phyloP scores from a whole-genome alignment of 2,797 vertebrate species.

The Synanceia verrucosa region DNA sequence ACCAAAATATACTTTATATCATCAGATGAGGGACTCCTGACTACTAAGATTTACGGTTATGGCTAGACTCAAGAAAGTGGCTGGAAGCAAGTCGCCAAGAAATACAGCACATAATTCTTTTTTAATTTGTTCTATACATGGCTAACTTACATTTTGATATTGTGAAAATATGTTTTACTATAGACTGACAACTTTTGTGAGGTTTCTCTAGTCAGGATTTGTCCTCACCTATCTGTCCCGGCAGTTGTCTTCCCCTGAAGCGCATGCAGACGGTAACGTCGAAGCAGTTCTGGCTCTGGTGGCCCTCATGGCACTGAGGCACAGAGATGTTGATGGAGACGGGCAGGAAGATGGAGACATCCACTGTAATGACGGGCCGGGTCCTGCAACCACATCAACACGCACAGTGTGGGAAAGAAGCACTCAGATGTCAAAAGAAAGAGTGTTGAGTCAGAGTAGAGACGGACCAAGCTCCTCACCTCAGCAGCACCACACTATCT shows the following conservation, averaged over 20 bases:
- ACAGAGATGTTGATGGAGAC: constrained; percentile 95
- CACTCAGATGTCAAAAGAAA: background rate
- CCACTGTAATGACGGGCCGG: constrained; percentile 92
- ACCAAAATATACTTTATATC: background rate
- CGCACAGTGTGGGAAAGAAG: constrained; percentile 28
- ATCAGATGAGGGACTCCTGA: background rate
- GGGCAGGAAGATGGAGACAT: constrained; percentile 90
- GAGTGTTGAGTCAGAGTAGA: background rate
- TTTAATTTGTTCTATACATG: background rate
- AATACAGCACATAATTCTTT: background rate
- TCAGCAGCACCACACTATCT: constrained; percentile 92
- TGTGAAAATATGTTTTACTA: background rate
- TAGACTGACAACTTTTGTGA: background rate
- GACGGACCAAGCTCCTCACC: constrained; percentile 81
- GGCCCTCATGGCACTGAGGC: constrained; percentile 93
- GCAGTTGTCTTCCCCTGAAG: constrained; percentile 90
- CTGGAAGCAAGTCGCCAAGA: background rate
- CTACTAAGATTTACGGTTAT: background rate
- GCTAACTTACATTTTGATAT: background rate
- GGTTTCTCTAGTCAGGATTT: background rate
- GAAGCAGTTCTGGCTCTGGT: constrained; percentile 91
- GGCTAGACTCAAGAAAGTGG: background rate
- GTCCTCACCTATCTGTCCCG: constrained; percentile 90
- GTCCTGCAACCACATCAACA: constrained; percentile 80
- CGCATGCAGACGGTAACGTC: constrained; percentile 88